Conservation (phyloP, 2,113 vertebrate species). For the Calyptommatus sinebrachiatus region DNA sequence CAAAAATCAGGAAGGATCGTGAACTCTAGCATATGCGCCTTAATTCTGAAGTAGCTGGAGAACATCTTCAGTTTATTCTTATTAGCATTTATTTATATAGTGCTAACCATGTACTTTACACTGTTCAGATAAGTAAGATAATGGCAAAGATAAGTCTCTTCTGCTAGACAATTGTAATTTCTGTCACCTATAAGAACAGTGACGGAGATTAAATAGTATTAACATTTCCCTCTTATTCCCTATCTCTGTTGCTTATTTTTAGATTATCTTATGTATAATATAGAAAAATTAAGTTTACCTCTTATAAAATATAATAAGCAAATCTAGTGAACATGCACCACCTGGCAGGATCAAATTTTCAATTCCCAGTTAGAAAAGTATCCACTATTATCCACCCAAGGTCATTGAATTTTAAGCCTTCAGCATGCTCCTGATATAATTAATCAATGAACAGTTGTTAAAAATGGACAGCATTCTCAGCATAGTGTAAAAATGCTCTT, state of each 20-base stretch:
- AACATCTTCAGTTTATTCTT: no score
- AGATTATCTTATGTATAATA: neutral
- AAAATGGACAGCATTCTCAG: slow-evolving; percentile 14
- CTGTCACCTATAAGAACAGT: neutral
- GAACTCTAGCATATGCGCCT: no score
- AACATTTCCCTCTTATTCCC: neutral
- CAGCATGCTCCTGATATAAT: slow-evolving; percentile 4
- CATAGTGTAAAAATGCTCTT: slow-evolving; percentile 6
- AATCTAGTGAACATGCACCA: neutral
- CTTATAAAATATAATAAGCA: neutral
- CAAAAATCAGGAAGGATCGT: no score
- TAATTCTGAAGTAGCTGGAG: no score
- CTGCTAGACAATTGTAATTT: neutral
- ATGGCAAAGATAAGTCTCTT: no score
- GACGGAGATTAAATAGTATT: neutral
- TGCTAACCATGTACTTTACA: no score
- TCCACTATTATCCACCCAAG: neutral
- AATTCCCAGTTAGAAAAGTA: slow-evolving; percentile 18
- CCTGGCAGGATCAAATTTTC: neutral
- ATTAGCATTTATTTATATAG: no score
- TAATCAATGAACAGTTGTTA: slow-evolving; percentile 18
- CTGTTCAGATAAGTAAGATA: no score
- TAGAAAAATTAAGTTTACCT: neutral
- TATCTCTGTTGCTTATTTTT: slow-evolving; percentile 9
- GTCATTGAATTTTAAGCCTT: slow-evolving; percentile 19